These are phyloP conservation scores for Prinia subflava DNA, from an alignment of 2,113 vertebrate genomes.

Conservation along the genomic window DNA sequence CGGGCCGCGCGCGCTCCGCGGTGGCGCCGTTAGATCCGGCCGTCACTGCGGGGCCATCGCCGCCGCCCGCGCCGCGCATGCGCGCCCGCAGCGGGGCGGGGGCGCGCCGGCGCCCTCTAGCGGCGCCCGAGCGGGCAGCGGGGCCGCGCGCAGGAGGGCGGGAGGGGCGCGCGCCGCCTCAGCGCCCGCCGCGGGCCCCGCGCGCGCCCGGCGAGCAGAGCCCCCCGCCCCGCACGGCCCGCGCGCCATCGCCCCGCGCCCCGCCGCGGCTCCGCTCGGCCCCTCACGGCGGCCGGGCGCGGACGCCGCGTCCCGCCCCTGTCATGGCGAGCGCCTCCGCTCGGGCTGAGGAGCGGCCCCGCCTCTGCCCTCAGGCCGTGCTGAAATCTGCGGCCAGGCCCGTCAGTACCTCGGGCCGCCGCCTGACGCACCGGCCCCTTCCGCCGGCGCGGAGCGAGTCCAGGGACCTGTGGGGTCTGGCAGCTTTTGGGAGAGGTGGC, in stretches of 20 bases:
- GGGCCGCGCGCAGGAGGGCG: not conserved
- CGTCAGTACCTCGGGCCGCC: fast-evolving
- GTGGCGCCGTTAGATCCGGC: too few species aligned
- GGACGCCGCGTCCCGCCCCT: not conserved
- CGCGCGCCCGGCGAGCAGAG: too few species aligned
- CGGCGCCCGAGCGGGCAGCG: not conserved
- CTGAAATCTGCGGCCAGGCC: not conserved
- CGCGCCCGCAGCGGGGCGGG: not conserved
- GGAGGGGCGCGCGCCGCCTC: not conserved
- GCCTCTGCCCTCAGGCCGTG: not conserved
- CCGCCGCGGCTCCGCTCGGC: not conserved
- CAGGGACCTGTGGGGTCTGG: not conserved
- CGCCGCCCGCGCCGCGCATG: too few species aligned
- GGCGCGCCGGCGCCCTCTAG: not conserved
- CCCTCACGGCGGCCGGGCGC: not conserved
- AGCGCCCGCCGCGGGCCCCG: not conserved
- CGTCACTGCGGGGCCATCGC: too few species aligned
- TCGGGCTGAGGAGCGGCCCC: not conserved
- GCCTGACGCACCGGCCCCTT: too few species aligned
- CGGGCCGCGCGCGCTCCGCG: too few species aligned
- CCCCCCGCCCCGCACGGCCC: too few species aligned
- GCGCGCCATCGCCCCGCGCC: not conserved
- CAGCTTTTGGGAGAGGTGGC: not conserved
- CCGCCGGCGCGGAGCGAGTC: not conserved
- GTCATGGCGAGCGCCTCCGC: not conserved